Conservation (phyloP, 2,888 invertebrate genomes). For the Ochlodes sylvanus region DNA sequence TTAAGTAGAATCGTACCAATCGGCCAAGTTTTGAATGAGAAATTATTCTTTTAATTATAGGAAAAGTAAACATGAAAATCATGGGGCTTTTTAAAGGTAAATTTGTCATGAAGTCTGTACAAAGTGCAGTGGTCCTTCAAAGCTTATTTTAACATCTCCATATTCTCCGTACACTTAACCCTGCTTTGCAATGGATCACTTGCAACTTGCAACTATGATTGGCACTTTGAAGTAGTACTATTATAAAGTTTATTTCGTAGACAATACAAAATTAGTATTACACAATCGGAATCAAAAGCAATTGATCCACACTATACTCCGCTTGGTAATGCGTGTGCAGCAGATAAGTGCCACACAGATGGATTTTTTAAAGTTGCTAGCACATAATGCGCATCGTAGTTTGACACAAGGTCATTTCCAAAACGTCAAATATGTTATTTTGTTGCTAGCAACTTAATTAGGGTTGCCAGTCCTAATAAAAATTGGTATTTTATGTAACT, state of each 20-base stretch:
- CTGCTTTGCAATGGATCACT: conserved; percentile 21
- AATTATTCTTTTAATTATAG: too few species aligned
- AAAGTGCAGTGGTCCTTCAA: conserved; percentile 38
- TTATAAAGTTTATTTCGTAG: too few species aligned
- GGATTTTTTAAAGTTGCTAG: conserved; percentile 47
- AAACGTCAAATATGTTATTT: conserved; percentile 28
- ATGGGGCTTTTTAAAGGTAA: too few species aligned
- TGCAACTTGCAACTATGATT: conserved; percentile 23
- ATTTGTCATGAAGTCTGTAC: too few species aligned
- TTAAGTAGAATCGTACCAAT: too few species aligned
- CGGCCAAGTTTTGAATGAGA: too few species aligned
- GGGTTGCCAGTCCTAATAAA: conserved; percentile 64
- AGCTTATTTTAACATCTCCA: conserved; percentile 30
- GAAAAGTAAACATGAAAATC: too few species aligned
- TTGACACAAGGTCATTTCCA: conserved; percentile 3
- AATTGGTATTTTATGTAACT: background rate
- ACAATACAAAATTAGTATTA: conserved; percentile 22
- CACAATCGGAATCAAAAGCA: conserved; percentile 41
- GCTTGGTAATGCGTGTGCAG: conserved; percentile 42
- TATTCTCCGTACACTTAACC: background rate
- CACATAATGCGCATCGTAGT: conserved; percentile 33
- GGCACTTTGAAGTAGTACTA: background rate
- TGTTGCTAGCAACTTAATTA: conserved; percentile 62
- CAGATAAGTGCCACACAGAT: conserved; percentile 67
- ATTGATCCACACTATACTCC: conserved; percentile 49